These are phyloP conservation scores for Neodontobutis hainanensis DNA, from an alignment of 2,113 vertebrate species.

Conservation along the genomic window DNA sequence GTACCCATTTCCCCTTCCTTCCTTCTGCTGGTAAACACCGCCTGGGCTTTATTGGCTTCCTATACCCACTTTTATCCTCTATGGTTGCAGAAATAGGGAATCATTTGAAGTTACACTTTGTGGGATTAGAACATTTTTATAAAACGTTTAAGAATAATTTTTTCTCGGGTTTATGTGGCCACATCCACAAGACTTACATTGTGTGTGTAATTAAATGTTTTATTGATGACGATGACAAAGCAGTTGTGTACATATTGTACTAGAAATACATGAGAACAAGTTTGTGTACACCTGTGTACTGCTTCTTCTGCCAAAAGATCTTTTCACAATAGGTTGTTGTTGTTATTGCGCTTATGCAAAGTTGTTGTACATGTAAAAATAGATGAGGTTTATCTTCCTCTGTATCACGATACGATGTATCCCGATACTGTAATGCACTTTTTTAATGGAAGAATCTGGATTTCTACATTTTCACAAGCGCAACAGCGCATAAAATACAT, in stretches of 20 bases:
- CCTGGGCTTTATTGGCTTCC: constrained; percentile 8
- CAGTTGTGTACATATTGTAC: constrained; percentile 14
- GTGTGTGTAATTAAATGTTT: constrained; percentile 56
- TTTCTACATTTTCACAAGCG: no score
- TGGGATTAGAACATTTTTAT: neutral
- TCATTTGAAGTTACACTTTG: neutral
- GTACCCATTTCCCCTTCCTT: constrained; percentile 18
- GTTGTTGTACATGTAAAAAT: no score
- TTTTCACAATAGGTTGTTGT: neutral
- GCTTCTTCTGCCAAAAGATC: constrained; percentile 40
- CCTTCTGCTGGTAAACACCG: constrained; percentile 34
- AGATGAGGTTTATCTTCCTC: neutral
- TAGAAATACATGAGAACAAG: neutral
- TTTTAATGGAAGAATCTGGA: no score
- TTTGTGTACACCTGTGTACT: constrained; percentile 14
- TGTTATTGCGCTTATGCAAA: no score
- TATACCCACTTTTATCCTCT: neutral
- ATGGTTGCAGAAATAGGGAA: neutral
- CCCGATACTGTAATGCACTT: no score
- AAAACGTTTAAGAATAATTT: neutral
- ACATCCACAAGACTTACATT: constrained; percentile 38
- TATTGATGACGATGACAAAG: constrained; percentile 59
- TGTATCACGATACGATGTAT: no score
- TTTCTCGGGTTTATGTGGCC: constrained; percentile 20
- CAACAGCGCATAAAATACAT: no score